phyloP scores from a whole-genome alignment of 2,797 vertebrate species.

The Chaunax sp. region DNA sequence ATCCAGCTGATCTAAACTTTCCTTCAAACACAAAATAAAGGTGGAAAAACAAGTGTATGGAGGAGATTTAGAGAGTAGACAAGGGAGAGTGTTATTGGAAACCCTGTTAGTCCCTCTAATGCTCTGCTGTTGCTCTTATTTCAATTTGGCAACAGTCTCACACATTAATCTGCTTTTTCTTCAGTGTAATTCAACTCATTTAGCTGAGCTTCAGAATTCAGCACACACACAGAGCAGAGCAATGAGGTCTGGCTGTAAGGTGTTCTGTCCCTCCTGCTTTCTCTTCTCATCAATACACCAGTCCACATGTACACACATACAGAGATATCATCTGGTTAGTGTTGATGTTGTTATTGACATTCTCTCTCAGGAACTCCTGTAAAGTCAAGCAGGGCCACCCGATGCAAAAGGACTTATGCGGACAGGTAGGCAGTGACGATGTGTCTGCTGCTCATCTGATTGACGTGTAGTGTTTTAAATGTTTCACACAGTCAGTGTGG shows the following conservation, averaged over 20 bases:
- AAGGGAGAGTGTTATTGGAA: slow-evolving; percentile 20
- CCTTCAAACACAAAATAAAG: slow-evolving; percentile 6
- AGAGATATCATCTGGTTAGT: slow-evolving; percentile 15
- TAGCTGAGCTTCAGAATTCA: slow-evolving; percentile 45
- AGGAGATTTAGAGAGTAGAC: slow-evolving; percentile 24
- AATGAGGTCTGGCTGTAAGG: slow-evolving; percentile 40
- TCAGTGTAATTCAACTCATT: slow-evolving; percentile 43
- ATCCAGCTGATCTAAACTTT: slow-evolving; percentile 20
- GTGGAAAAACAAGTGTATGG: not conserved
- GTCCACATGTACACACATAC: slow-evolving; percentile 35
- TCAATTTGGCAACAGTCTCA: slow-evolving; percentile 39
- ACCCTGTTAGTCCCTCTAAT: slow-evolving; percentile 35
- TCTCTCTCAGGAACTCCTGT: slow-evolving; percentile 87
- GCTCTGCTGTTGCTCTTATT: slow-evolving; percentile 33
- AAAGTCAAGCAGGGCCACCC: slow-evolving; percentile 86
- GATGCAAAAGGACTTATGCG: slow-evolving; percentile 75
- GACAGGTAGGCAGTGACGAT: slow-evolving; percentile 77
- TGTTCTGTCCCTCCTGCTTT: slow-evolving; percentile 51
- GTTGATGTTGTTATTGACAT: slow-evolving; percentile 34
- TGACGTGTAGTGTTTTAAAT: not conserved
- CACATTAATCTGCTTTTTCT: slow-evolving; percentile 61
- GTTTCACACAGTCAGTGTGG: not conserved
- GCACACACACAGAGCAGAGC: slow-evolving; percentile 45
- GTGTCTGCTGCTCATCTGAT: not conserved
- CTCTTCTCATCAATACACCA: slow-evolving; percentile 47